phyloP scores from a whole-genome alignment of 2,888 invertebrate species.

The Barypeithes pellucidus region DNA sequence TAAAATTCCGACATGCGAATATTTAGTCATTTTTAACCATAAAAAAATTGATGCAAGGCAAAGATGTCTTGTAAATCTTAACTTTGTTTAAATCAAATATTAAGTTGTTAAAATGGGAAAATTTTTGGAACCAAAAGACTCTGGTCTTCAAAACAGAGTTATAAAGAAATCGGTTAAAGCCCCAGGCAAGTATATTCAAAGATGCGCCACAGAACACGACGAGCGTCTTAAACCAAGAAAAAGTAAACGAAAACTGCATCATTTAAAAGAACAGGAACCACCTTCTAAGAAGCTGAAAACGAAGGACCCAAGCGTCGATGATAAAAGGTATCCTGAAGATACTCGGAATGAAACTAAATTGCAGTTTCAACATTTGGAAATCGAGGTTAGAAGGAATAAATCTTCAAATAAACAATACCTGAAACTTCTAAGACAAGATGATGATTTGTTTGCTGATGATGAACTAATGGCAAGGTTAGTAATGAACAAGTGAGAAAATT shows the following conservation, averaged over 20 bases:
- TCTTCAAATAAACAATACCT: slow-evolving; percentile 20
- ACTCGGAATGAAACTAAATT: neutral
- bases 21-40: neutral
- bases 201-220: slow-evolving; percentile 20
- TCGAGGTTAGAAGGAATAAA: slow-evolving; percentile 15
- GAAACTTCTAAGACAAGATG: slow-evolving; percentile 14
- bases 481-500: too few relatives aligned
- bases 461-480: slow-evolving; percentile 45
- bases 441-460: slow-evolving; percentile 48
- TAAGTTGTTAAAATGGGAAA: slow-evolving; percentile 51
- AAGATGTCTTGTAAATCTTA: too few relatives aligned
- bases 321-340: neutral
- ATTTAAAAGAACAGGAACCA: slow-evolving; percentile 6
- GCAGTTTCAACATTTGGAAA: slow-evolving; percentile 30
- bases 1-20: too few relatives aligned
- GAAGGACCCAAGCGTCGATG: neutral
- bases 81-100: neutral
- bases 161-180: slow-evolving; percentile 7
- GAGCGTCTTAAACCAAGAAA: neutral
- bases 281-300: slow-evolving; percentile 1
- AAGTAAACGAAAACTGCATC: slow-evolving; percentile 9
- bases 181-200: slow-evolving; percentile 15
- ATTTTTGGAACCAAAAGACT: slow-evolving; percentile 50
- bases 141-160: slow-evolving; percentile 48
- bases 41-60: neutral